Evolutionary conservation across 2,113 vertebrate genomes (phyloP), one percentile per base, ranked within the genome.

Genomic region (Zeus faber): DNA sequence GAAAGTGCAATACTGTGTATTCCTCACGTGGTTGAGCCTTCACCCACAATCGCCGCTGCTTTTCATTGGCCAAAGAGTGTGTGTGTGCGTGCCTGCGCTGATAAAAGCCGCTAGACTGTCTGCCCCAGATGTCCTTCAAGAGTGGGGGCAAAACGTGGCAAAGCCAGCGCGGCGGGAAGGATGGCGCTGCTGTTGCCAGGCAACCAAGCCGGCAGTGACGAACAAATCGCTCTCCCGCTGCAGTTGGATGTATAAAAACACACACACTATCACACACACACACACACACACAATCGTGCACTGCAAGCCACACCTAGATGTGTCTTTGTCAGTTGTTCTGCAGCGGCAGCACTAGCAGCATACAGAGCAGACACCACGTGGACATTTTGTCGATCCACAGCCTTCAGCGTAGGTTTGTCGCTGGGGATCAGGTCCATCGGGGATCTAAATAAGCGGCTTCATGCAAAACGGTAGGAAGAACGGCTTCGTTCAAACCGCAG

Each of bases 101-200:
- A n/a, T n/a, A 14, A 3, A n/a, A n/a, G n/a, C n/a, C n/a, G n/a
- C 0, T 6, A 9, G 16, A 50, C 40, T 14, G 68, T 46, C 53
- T 27, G 62, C 2, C 21, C 39, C 18, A n/a, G 37, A 27, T 62
- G 62, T 70, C 74, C 74, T 68, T 78, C 60, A 72, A 54, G 39
- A 55, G 25, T 65, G 62, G 63, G 63, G 55, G 39, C 41, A 24
- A 78, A 51, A 74, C 25, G 41, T 41, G 65, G 48, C 44, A 59
- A n/a, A 49, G 48, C 59, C 54, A 24, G 47, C 66, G 72, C 65
- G 65, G 53, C 63, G 62, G 54, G 29, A 24, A 66, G 71, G 64
- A 77, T 50, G 66, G 65, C 74, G 83, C 68, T 67, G 70, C 75
- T 83, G 86, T 88, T 87, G 50, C 89, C 74, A 87, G 79, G 88